A percentile compares a stretch with the other conserved stretches of the same genome.
Conservation (phyloP, 2,797 vertebrate genomes). For the Emys orbicularis region DNA sequence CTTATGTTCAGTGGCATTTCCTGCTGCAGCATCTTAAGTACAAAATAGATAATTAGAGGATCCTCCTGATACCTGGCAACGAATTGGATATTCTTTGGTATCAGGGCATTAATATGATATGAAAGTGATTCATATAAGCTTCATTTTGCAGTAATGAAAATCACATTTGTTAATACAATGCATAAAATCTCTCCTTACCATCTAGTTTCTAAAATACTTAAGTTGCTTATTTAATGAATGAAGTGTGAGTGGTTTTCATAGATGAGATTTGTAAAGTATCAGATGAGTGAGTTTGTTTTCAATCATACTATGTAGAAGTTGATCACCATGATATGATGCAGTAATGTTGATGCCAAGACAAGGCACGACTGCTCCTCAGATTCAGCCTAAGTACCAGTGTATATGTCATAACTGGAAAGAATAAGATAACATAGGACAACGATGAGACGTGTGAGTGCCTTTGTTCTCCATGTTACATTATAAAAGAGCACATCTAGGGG, state of each 20-base stretch:
- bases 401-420: neutral
- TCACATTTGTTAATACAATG: slow-evolving; percentile 67
- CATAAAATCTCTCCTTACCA: slow-evolving; percentile 70
- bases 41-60: slow-evolving; percentile 74
- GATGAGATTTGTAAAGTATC: slow-evolving; percentile 53
- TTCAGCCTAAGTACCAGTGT: neutral
- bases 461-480: neutral
- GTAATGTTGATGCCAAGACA: neutral
- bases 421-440: neutral
- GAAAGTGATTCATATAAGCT: slow-evolving; percentile 65
- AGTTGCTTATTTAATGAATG: slow-evolving; percentile 73
- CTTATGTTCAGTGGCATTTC: slow-evolving; percentile 53
- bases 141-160: slow-evolving; percentile 75
- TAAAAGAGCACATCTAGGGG: neutral
- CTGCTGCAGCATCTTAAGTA: slow-evolving; percentile 61
- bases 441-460: neutral
- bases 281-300: slow-evolving; percentile 53
- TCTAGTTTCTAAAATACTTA: slow-evolving; percentile 64
- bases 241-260: slow-evolving; percentile 69
- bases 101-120: slow-evolving; percentile 72
- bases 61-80: slow-evolving; percentile 77
- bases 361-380: neutral
- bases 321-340: neutral
- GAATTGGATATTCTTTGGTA: slow-evolving; percentile 65
- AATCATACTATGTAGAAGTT: slow-evolving; percentile 22